These are phyloP conservation scores for Dermochelys coriacea DNA, from an alignment of 2,797 vertebrate species.

Conservation along the genomic window DNA sequence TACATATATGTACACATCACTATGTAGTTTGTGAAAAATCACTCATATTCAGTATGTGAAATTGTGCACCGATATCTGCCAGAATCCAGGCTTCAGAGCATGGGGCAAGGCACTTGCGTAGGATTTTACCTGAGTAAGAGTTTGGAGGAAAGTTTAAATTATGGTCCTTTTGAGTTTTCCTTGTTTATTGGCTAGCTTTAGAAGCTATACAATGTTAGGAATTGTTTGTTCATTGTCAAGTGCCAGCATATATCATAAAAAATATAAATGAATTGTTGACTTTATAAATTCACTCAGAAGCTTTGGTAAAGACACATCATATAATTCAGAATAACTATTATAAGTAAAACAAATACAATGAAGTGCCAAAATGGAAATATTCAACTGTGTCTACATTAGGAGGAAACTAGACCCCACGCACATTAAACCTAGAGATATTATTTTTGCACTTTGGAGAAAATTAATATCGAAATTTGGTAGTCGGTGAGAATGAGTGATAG, in stretches of 20 bases:
- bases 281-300: neutral
- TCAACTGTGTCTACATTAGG: neutral
- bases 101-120: neutral
- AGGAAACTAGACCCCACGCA: neutral
- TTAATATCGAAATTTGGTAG: neutral
- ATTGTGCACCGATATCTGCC: neutral
- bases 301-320: neutral
- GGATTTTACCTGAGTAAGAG: neutral
- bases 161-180: neutral
- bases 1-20: neutral
- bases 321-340: neutral
- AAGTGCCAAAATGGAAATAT: neutral
- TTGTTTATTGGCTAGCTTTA: neutral
- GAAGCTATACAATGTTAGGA: neutral
- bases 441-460: neutral
- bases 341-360: neutral
- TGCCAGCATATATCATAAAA: neutral
- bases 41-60: neutral
- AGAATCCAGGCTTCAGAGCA: neutral
- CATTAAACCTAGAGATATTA: neutral
- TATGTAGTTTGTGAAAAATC: neutral
- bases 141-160: neutral
- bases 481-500: neutral
- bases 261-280: neutral
- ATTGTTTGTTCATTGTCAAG: neutral